A percentile compares a stretch with the other conserved stretches of the same genome.
phyloP scores from a whole-genome alignment of 2,888 invertebrate genomes.

The Drosophila sordidapex region DNA sequence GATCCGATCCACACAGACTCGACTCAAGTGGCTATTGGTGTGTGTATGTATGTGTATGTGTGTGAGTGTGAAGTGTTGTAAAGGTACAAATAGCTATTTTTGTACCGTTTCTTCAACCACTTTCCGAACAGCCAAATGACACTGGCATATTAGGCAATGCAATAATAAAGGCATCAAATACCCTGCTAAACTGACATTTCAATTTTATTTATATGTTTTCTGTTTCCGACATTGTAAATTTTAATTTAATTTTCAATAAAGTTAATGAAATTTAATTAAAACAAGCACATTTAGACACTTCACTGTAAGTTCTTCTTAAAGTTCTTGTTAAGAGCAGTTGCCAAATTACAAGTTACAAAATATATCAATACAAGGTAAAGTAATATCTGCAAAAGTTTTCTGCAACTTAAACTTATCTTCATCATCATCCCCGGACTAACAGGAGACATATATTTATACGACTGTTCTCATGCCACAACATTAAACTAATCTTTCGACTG shows the following conservation, averaged over 20 bases:
- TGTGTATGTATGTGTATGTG: slow-evolving; percentile 8
- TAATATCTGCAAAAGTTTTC: not conserved
- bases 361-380: not conserved
- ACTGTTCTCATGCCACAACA: not conserved
- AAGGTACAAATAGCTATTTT: slow-evolving; percentile 29
- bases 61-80: slow-evolving; percentile 32
- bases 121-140: slow-evolving; percentile 22
- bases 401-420: too few relatives aligned
- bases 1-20: slow-evolving; percentile 45
- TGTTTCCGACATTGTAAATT: not conserved
- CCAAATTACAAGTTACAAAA: not conserved
- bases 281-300: not conserved
- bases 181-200: not conserved
- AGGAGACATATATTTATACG: not conserved
- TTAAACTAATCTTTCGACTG: not conserved
- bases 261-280: not conserved
- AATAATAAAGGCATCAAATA: not conserved
- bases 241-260: not conserved
- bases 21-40: slow-evolving; percentile 43
- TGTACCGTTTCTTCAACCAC: slow-evolving; percentile 11
- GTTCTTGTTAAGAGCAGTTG: not conserved
- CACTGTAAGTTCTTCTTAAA: not conserved
- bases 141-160: slow-evolving; percentile 14
- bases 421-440: not conserved
- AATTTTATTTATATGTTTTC: not conserved